Percentiles rank a stretch among this genome's conserved stretches.
These are phyloP conservation scores for Patiria miniata DNA, from an alignment of 35 echinoderm and acorn worm genomes.

Conservation along the genomic window DNA sequence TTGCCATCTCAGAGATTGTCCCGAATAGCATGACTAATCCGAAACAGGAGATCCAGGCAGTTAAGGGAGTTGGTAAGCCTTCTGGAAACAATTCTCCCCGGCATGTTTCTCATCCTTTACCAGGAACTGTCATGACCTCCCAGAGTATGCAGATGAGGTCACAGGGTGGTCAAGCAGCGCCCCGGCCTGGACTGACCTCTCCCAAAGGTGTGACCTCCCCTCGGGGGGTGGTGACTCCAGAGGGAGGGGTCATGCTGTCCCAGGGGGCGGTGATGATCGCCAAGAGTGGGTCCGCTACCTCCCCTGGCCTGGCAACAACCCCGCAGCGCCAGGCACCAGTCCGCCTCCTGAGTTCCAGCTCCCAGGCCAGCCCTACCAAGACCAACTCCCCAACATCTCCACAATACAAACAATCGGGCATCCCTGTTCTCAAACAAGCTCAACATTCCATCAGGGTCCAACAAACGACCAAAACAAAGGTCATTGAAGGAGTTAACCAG, in stretches of 20 bases:
- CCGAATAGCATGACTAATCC: slow-evolving; percentile 2
- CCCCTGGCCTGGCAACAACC: slow-evolving; percentile 10
- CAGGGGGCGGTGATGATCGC: slow-evolving; percentile 20
- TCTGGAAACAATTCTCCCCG: background rate
- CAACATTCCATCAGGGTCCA: slow-evolving; percentile 1
- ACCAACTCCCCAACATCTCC: slow-evolving; percentile 11
- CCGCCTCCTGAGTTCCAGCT: slow-evolving; percentile 9
- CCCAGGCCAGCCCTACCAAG: background rate
- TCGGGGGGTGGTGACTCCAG: background rate
- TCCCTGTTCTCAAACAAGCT: slow-evolving; percentile 3
- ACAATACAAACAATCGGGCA: background rate
- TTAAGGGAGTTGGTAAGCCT: background rate
- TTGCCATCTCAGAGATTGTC: background rate
- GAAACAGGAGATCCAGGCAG: background rate
- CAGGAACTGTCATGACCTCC: background rate
- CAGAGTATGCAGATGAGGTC: slow-evolving; percentile 1
- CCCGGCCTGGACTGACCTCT: background rate
- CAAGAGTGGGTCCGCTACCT: slow-evolving; percentile 12
- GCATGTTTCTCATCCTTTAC: background rate
- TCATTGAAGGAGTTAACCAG: slow-evolving; percentile 12
- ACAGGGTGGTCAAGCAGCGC: background rate
- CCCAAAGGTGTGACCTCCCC: background rate
- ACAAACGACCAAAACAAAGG: slow-evolving; percentile 20
- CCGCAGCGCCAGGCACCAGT: slow-evolving; percentile 13
- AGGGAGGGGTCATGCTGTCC: slow-evolving; percentile 1